phyloP scores from a whole-genome alignment of 2,797 vertebrate species.

The Coranthus polyacanthus region DNA sequence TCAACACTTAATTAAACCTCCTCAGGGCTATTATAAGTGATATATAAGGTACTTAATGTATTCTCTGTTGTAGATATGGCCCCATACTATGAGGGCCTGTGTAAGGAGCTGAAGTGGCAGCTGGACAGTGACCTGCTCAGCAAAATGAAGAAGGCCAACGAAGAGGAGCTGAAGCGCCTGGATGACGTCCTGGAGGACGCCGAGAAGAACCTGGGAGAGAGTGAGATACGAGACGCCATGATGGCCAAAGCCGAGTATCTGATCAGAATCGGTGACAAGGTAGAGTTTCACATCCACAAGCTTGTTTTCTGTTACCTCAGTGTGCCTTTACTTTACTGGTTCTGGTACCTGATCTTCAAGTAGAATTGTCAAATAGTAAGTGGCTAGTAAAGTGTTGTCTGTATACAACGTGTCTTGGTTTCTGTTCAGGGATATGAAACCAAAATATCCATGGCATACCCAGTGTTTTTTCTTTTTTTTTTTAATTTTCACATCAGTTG shows the following conservation, averaged over 20 bases:
- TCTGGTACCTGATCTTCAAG: too few species aligned
- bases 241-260: constrained; percentile 98
- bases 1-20: background rate
- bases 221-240: constrained; percentile 97
- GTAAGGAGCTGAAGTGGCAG: constrained; percentile 96
- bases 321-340: too few species aligned
- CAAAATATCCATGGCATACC: too few species aligned
- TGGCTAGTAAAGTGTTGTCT: background rate
- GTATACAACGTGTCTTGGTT: background rate
- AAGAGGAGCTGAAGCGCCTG: constrained; percentile 93
- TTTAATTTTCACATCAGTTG: too few species aligned
- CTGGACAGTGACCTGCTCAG: constrained; percentile 89
- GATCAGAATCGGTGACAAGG: constrained; percentile 97
- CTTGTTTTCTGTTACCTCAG: too few species aligned
- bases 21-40: background rate
- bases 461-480: too few species aligned
- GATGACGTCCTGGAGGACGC: constrained; percentile 95
- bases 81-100: constrained; percentile 94
- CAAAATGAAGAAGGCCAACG: constrained; percentile 98
- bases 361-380: background rate
- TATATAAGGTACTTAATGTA: background rate
- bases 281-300: constrained; percentile 49
- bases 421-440: background rate
- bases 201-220: constrained; percentile 96
- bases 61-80: constrained; percentile 90